Percentiles rank a stretch among this genome's conserved stretches.
phyloP scores from a whole-genome alignment of 2,113 vertebrate species.

The Cyprinodon variegatus region DNA sequence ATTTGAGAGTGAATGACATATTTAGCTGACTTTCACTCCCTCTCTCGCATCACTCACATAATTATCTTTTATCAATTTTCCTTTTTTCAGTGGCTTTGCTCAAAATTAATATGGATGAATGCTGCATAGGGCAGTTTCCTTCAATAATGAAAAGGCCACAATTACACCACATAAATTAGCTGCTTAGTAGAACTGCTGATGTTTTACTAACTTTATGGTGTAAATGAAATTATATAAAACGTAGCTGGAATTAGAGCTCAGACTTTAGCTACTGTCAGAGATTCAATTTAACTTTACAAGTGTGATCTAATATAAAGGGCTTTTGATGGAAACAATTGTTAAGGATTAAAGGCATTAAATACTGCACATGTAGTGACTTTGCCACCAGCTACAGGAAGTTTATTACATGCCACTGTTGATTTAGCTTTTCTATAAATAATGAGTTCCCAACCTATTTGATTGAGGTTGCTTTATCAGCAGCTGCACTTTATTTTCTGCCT shows the following conservation, averaged over 20 bases:
- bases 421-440: slow-evolving; percentile 48
- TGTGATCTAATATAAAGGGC: background rate
- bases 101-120: slow-evolving; percentile 35
- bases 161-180: slow-evolving; percentile 20
- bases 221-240: slow-evolving; percentile 26
- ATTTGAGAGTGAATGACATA: slow-evolving; percentile 48
- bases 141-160: slow-evolving; percentile 19
- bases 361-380: slow-evolving; percentile 30
- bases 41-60: slow-evolving; percentile 33
- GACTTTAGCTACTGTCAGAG: background rate
- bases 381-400: slow-evolving; percentile 34
- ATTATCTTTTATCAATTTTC: slow-evolving; percentile 47
- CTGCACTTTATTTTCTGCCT: slow-evolving; percentile 45
- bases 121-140: slow-evolving; percentile 7
- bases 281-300: slow-evolving; percentile 8
- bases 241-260: slow-evolving; percentile 19
- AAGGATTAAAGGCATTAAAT: slow-evolving; percentile 19
- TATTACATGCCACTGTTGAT: slow-evolving; percentile 39
- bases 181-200: slow-evolving; percentile 17
- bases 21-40: slow-evolving; percentile 23
- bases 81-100: slow-evolving; percentile 16
- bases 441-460: slow-evolving; percentile 47
- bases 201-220: slow-evolving; percentile 17
- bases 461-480: slow-evolving; percentile 49
- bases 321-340: slow-evolving; percentile 14